Evolutionary conservation across 2,113 vertebrate species (phyloP), one percentile per base, ranked within the genome.

Genomic region (Poecilia latipinna): DNA sequence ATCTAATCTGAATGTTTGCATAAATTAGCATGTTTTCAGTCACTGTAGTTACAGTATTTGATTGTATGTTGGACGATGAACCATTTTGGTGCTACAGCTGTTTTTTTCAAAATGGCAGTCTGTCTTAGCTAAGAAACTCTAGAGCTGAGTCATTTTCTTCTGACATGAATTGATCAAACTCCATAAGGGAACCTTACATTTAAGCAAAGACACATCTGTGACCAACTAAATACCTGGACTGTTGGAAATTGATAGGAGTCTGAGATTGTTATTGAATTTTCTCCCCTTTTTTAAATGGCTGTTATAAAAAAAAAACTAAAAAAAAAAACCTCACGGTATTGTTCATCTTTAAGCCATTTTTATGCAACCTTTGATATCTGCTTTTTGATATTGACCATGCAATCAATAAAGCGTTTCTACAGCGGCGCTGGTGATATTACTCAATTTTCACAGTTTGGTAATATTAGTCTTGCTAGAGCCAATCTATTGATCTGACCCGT

Each of bases 341-440:
- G 10, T 37, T 87, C 74, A 86, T 88, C 82, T 79, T 44, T 15
- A 78, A 78, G 54, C 78, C 79, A 77, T 85, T 57, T 87, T 80
- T 77, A 82, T 88, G 80, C 68, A 80, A 61, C 62, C 71, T 79
- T 76, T 88, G 84, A 88, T 89, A 90, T 89, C 88, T 89, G 71
- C 80, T 88, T 85, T 89, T 89, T 88, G 77, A 88, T 86, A 92
- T 85, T 93, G 91, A 91, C 88, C 87, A 84, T 83, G 82, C 65
- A 88, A 92, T 93, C 92, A 84, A 93, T 92, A 90, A 70, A 85
- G 82, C 82, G 85, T 90, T 88, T 83, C 84, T 88, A 83, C 88
- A 78, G 85, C 78, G 68, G 67, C 72, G 81, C 70, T 74, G 51
- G 81, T 91, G 91, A 94, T 93, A 93, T 93, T 91, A 88, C 90